Evolutionary conservation across 2,888 invertebrate species (phyloP), one percentile per base, ranked within the genome.

Genomic region (Eurytoma adleriae): DNA sequence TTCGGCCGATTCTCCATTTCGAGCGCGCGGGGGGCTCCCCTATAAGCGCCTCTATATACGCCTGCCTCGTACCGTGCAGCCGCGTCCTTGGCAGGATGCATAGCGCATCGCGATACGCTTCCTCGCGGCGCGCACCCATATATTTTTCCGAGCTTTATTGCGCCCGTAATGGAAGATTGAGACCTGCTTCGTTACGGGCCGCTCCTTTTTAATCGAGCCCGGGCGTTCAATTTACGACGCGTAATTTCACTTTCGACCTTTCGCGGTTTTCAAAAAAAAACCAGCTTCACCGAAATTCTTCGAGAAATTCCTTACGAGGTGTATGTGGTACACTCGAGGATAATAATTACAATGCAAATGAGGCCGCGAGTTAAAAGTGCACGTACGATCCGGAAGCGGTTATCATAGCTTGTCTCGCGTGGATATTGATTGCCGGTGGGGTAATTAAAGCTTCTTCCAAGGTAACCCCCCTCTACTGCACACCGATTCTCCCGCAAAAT

Each of bases 51-150:
- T 13, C 24, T 57, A 57, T 20, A 40, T 14, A 4, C n/a, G 57
- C 18, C 20, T n/a, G n/a, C n/a, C 10, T 10, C 10, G n/a, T 20
- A 18, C 48, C 14, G 30, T 40, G 40, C 18, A 16, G 18, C 48
- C 57, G 48, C 57, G 70, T 30, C 70, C 70, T 70, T 57, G 70
- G 70, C 18, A 57, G 40, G 56, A 48, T 4, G 54, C 54, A n/a
- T 2, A 54, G 14, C 13, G 54, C 54, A 54, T 16, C 54, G n/a
- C 54, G 54, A 54, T 54, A 16, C 54, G 54, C 54, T 52, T 52
- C 52, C 13, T 16, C 16, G 52, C 7, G 12, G 1, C 1, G 52
- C 7, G 7, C 10, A 10, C 7, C 5, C 7, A 16, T 54, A 54
- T n/a, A 54, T 54, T 54, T 54, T 54, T 54, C 40, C 54, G 54